Evolutionary conservation across 2,797 vertebrate genomes (phyloP), one percentile per base, ranked within the genome.

Genomic region (Steatocranus sp.): DNA sequence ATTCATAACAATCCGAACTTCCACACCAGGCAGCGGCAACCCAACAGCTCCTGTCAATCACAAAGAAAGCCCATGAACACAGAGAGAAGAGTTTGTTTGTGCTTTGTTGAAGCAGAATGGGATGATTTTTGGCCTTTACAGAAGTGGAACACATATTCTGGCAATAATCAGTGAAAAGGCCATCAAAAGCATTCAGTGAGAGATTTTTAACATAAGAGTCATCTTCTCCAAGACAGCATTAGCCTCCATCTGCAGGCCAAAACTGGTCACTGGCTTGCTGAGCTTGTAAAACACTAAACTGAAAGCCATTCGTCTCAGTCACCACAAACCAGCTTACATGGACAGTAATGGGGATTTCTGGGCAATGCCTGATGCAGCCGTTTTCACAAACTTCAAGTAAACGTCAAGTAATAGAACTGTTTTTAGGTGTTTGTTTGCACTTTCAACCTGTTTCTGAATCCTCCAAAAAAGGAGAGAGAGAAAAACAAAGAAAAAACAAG

Each of bases 31-130:
- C 15, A 99, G 96, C 0, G 98, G 98, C 18, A 91, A 93, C n/a
- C 98, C 98, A 70, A 99, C 98, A 0, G 98, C 96, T 7, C 98
- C 98, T 99, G 91, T 78, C 1, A 20, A 87, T 83, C 54, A 85
- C 48, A 88, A 54, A 49, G 11, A 53, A 56, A 75, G 4, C 7
- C 43, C 43, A 48, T 58, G 7, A 75, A 49, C 8, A 73, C 25
- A 84, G 73, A 70, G 32, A 18, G 17, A 74, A 75, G n/a, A 14
- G 6, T n/a, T n/a, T n/a, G n/a, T n/a, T n/a, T n/a, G n/a, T n/a
- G n/a, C 36, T 38, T 17, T 32, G 14, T 3, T 3, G 8, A 75
- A 81, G 50, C 15, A 63, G 18, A 8, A 78, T 7, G 7, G 14
- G 18, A 50, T 38, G 25, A 36, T 74, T 76, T 70, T 48, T 34